Evolutionary conservation across 2,888 invertebrate species (phyloP), one percentile per base, ranked within the genome.

Genomic region (Metopia argyrocephala): DNA sequence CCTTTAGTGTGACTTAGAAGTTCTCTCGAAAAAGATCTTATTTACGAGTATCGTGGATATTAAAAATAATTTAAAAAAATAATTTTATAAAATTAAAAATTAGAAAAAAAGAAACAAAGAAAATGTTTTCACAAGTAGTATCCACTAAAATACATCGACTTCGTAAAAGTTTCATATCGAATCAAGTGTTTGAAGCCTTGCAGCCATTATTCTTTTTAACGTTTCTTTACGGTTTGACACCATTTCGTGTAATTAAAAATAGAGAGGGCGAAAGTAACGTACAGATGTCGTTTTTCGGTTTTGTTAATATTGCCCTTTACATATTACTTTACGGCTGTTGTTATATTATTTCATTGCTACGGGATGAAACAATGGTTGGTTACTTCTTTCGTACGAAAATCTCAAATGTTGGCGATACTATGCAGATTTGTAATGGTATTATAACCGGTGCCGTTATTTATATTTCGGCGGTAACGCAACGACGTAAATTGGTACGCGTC

Each of bases 351-450:
- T 87, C 89, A 7, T 56, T 89, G 50, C 82, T 86, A 5, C 86
- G 88, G 70, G 86, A 86, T 5, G 89, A 89, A 50, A 87, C 90
- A 1, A 86, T 90, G 15, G 87, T 89, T 15, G 89, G 89, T 1
- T 89, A 89, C 62, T 89, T 90, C 50, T 86, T 90, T 59, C 88
- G 88, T 78, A 89, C 90, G 0, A 86, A 89, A 28, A 87, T 90
- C 69, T 88, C 90, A 3, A 86, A 85, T 27, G 82, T 89, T 5
- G 90, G 90, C 3, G 88, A 90, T 83, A 88, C 87, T 0, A 64
- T 90, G 82, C 89, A 90, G 80, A 87, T 87, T 50, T 87, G 87
- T 54, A 88, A 87, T 62, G 90, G 89, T 2, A 82, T 89, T 2
- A 85, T 89, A 38, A 88, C 88, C 0, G 86, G 89, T 1, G 85